Conservation (phyloP, 1,140 invertebrate species). For the Wasmannia auropunctata region DNA sequence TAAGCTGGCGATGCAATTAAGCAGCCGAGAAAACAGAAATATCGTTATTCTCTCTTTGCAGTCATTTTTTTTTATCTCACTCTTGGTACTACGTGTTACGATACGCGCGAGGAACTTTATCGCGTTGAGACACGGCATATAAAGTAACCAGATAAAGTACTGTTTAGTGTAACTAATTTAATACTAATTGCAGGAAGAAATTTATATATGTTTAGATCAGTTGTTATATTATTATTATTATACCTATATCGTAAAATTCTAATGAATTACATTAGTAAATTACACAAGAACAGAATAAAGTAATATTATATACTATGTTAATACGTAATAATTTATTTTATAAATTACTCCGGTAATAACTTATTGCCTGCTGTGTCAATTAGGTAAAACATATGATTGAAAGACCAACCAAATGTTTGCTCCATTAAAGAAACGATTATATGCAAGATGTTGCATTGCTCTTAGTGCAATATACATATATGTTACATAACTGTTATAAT, state of each 20-base stretch:
- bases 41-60: constrained; percentile 18
- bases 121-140: neutral
- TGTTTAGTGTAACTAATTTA: neutral
- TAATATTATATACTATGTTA: constrained; percentile 15
- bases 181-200: neutral
- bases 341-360: neutral
- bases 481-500: neutral
- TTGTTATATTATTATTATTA: neutral
- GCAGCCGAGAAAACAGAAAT: constrained; percentile 18
- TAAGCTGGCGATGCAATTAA: constrained; percentile 33
- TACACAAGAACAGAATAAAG: neutral
- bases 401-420: neutral
- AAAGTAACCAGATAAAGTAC: constrained; percentile 4
- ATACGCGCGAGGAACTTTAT: constrained; percentile 36
- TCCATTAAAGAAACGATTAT: neutral
- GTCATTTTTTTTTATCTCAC: constrained; percentile 11
- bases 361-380: neutral
- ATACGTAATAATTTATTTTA: too few species aligned
- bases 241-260: neutral
- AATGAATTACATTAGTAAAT: neutral
- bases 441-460: neutral
- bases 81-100: neutral
- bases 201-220: neutral
- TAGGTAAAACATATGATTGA: neutral
- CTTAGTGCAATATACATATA: neutral